Evolutionary conservation across 1,140 invertebrate species (phyloP).

Genomic region (Pogonognathellus flavescens): DNA sequence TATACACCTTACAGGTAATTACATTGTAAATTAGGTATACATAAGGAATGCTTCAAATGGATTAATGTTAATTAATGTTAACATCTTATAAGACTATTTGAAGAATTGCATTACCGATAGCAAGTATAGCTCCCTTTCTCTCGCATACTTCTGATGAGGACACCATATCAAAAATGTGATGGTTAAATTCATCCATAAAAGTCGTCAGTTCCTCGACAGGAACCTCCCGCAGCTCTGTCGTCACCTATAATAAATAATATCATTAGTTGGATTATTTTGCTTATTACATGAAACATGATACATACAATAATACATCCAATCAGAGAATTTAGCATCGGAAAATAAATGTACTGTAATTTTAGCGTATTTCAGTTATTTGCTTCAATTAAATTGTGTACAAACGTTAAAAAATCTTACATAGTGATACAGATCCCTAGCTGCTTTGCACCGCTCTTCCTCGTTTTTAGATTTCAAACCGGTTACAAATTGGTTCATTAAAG

Average conservation of each 20-base stretch:
- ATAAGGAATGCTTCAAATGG: not conserved
- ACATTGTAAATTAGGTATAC: too few relatives aligned
- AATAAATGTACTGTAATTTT: too few relatives aligned
- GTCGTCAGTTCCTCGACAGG: constrained; percentile 89
- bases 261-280: too few relatives aligned
- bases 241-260: constrained; percentile 70
- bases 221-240: constrained; percentile 91
- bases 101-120: constrained; percentile 81
- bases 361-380: too few relatives aligned
- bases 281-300: constrained; percentile 20
- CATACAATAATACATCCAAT: not conserved
- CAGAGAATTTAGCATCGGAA: not conserved
- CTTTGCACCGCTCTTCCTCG: constrained; percentile 86
- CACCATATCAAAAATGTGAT: constrained; percentile 96
- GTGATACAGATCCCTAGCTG: constrained; percentile 87
- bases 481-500: constrained; percentile 84
- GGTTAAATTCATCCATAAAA: constrained; percentile 96
- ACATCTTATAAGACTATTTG: too few relatives aligned
- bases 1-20: constrained; percentile 45
- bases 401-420: constrained; percentile 78
- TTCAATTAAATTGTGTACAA: not conserved
- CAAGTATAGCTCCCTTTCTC: constrained; percentile 94
- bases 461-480: constrained; percentile 88
- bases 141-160: constrained; percentile 92
- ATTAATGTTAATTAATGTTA: too few relatives aligned